A percentile compares a stretch with the other conserved stretches of the same genome.
Evolutionary conservation across 2,113 vertebrate genomes (phyloP).

Genomic region (Chrysemys picta): DNA sequence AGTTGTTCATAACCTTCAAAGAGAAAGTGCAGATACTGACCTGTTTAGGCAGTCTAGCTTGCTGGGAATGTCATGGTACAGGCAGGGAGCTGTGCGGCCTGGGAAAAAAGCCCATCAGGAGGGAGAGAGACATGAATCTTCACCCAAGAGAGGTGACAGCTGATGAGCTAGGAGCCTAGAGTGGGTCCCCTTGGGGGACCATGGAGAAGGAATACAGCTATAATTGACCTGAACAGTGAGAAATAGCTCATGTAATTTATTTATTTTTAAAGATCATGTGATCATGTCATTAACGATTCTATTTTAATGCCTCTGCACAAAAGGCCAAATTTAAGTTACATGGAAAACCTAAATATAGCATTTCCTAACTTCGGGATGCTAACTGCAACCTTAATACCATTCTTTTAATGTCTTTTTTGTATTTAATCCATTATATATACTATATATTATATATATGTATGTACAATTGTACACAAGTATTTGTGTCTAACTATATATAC

Average conservation of each 20-base stretch:
- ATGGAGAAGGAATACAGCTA: neutral
- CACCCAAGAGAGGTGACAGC: neutral
- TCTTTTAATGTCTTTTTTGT: neutral
- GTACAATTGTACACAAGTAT: neutral
- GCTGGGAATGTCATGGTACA: neutral
- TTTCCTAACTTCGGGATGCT: neutral
- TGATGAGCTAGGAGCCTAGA: neutral
- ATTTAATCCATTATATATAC: neutral
- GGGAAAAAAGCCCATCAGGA: neutral
- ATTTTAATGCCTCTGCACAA: constrained; percentile 5
- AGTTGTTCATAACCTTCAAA: neutral
- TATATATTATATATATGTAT: accelerated
- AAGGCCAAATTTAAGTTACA: neutral
- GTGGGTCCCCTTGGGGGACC: neutral
- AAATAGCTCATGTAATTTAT: neutral
- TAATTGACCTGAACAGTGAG: neutral
- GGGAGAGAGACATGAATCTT: neutral
- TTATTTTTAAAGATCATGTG: neutral
- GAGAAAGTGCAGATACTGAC: neutral
- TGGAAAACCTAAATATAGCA: neutral
- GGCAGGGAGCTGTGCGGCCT: neutral
- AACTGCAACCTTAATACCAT: neutral
- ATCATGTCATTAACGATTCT: neutral
- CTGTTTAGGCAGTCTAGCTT: neutral
- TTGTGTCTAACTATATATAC: neutral